These are phyloP conservation scores for Steinernema carpocapsae DNA, from an alignment of 2,888 invertebrate species.

Conservation along the genomic window DNA sequence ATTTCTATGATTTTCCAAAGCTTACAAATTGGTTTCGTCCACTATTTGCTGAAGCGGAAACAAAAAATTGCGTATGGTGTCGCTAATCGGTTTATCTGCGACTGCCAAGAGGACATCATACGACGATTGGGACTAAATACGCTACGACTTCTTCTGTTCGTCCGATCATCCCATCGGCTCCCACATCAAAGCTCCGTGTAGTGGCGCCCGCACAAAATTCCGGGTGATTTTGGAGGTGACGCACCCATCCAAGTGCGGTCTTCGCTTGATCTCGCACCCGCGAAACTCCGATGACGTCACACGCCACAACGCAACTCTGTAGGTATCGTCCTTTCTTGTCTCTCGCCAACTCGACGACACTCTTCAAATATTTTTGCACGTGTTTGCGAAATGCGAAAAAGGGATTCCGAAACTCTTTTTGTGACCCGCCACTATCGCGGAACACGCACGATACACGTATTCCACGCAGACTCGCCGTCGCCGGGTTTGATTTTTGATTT, in stretches of 20 bases:
- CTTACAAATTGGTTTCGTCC: too few relatives aligned
- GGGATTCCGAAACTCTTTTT: conserved; percentile 30
- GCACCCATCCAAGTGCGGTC: neutral
- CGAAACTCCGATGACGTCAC: neutral
- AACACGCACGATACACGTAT: conserved; percentile 17
- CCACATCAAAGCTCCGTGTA: neutral
- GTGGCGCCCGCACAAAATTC: neutral
- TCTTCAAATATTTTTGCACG: conserved; percentile 7
- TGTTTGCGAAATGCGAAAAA: neutral
- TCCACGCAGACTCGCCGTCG: conserved; percentile 24
- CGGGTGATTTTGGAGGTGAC: neutral
- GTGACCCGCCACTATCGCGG: neutral
- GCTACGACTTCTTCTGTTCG: conserved; percentile 30
- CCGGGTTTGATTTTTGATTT: conserved; percentile 7
- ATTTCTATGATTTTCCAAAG: too few relatives aligned
- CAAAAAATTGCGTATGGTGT: too few relatives aligned
- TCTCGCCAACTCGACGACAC: too few relatives aligned
- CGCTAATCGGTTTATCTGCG: neutral
- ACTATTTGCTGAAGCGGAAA: too few relatives aligned
- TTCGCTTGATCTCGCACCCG: neutral
- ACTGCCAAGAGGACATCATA: conserved; percentile 1
- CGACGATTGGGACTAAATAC: conserved; percentile 26
- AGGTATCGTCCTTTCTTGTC: too few relatives aligned
- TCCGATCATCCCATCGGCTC: conserved; percentile 29
- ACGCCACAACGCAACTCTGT: too few relatives aligned